phyloP scores from a whole-genome alignment of 2,797 vertebrate species.

The Brachyalestes nurse region DNA sequence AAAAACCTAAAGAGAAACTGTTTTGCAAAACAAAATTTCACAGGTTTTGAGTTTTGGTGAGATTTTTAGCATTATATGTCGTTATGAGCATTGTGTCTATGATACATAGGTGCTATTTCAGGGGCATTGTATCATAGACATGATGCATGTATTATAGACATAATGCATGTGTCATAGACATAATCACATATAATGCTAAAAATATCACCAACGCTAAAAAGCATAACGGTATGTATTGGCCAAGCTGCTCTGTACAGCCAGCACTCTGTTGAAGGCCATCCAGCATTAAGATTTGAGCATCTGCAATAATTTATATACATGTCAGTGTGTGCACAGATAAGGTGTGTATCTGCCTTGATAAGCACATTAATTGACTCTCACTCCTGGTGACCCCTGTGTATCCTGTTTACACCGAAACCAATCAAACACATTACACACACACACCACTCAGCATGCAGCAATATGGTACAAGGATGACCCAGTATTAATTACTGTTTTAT shows the following conservation, averaged over 20 bases:
- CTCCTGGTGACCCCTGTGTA: neutral
- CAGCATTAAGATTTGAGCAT: neutral
- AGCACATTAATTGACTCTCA: slow-evolving; percentile 8
- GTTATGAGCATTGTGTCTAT: too few relatives aligned
- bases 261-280: neutral
- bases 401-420: slow-evolving; percentile 10
- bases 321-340: neutral
- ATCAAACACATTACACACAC: neutral
- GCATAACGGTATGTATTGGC: too few relatives aligned
- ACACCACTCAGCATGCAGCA: neutral
- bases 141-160: too few relatives aligned
- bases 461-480: neutral
- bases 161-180: too few relatives aligned
- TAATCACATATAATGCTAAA: too few relatives aligned
- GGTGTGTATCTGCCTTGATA: slow-evolving; percentile 14
- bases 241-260: neutral
- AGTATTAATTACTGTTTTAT: neutral
- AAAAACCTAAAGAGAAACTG: too few relatives aligned
- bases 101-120: too few relatives aligned
- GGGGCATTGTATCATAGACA: too few relatives aligned
- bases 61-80: too few relatives aligned
- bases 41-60: too few relatives aligned
- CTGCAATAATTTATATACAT: neutral
- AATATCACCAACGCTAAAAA: too few relatives aligned
- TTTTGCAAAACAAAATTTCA: too few relatives aligned